Base-by-base conservation (phyloP, 2,113 vertebrate genomes). In the Morone saxatilis region DNA sequence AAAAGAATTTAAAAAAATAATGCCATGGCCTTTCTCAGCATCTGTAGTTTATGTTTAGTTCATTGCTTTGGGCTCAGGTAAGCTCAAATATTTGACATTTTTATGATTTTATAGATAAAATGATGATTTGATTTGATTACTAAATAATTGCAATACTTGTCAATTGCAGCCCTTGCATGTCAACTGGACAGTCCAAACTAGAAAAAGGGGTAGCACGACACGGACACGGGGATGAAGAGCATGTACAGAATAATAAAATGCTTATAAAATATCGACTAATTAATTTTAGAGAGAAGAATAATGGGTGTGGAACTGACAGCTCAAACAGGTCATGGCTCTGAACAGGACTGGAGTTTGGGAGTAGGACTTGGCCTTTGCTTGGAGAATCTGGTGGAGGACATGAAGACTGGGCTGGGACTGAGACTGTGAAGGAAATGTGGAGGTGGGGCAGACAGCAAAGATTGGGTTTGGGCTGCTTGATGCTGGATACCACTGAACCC, bases 351-450 rank as follows among this genome's bases (percentile, higher is more conserved):
- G n/a, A 8, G 40, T 8, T 14, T 54, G 8, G 10, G 51, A 56
- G 6, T 7, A 95, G 96, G 86, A 96, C 95, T 72, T 96, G 88
- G 96, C 92, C 0, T 94, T 90, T 47, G 94, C 92, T 0, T 93
- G 16, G 0, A 48, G 17, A 48, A 51, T 19, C 40, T 47, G 65
- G 17, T 12, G 14, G 25, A 41, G 76, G 31, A 80, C 48, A 50
- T 38, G 48, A 56, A 47, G 20, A 53, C 38, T 51, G 7, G 43
- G 4, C 22, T 67, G 2, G 7, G 19, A 14, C 11, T 16, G n/a
- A 7, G 47, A 1, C 19, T 78, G 38, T 40, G 6, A 16, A n/a
- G 13, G 36, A 45, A 78, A 41, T 40, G 20, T 11, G 6, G n/a
- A 72, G 66, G 51, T 63, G 72, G 62, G n/a, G 12, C 8, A 67